phyloP scores from a whole-genome alignment of 1,140 invertebrate genomes.

The Anagrus nilaparvatae region DNA sequence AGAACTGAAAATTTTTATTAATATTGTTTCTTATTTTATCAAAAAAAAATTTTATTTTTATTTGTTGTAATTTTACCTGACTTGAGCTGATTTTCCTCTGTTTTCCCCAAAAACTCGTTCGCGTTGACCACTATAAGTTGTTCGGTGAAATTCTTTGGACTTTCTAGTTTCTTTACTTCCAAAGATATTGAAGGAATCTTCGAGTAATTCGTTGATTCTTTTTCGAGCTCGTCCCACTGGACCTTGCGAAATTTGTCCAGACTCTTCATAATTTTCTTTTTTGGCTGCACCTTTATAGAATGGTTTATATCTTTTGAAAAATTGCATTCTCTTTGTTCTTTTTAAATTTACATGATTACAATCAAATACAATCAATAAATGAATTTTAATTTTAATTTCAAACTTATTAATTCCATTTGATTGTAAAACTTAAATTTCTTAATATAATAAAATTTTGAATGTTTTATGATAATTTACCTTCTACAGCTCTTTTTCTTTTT shows the following conservation, averaged over 20 bases:
- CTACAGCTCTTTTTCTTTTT: constrained; percentile 36
- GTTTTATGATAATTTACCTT: too few species aligned
- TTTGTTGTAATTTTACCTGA: constrained; percentile 38
- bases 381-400: too few species aligned
- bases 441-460: too few species aligned
- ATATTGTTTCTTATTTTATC: not conserved
- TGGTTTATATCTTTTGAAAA: too few species aligned
- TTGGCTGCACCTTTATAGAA: too few species aligned
- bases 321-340: too few species aligned
- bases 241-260: constrained; percentile 24
- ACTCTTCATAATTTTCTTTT: too few species aligned
- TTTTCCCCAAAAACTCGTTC: constrained; percentile 22
- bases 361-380: too few species aligned
- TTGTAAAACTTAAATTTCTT: too few species aligned
- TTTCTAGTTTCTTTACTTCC: constrained; percentile 42
- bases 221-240: constrained; percentile 47
- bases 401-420: too few species aligned
- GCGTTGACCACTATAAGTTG: constrained; percentile 19
- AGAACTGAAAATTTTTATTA: constrained; percentile 18
- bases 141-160: constrained; percentile 13
- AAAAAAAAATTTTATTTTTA: too few species aligned
- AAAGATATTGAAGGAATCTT: constrained; percentile 57
- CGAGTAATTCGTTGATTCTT: constrained; percentile 54
- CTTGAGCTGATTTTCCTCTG: constrained; percentile 41
- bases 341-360: too few species aligned